These are phyloP conservation scores for Lycaon pictus DNA, from an alignment of 2,113 vertebrate genomes.

Conservation along the genomic window DNA sequence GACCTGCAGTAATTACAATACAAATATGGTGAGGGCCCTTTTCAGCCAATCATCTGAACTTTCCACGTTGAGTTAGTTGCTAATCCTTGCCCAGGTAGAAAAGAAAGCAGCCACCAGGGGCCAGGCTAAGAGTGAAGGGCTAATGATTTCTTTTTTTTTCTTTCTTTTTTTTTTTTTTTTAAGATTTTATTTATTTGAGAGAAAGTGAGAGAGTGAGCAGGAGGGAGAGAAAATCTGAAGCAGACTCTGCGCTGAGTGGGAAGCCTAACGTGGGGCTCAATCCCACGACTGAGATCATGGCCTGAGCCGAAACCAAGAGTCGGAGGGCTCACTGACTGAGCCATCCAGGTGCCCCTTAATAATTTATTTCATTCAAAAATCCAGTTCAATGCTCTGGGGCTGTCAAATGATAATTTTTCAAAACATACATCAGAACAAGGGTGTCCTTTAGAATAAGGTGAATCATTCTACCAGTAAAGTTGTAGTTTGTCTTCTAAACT, in stretches of 20 bases:
- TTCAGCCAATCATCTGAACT: slow-evolving; percentile 24
- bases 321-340: not conserved
- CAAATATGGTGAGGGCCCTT: not conserved
- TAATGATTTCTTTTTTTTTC: not conserved
- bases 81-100: not conserved
- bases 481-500: not conserved
- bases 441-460: not conserved
- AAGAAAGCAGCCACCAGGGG: not conserved
- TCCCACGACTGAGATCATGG: not conserved
- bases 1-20: not conserved
- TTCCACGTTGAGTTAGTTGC: not conserved
- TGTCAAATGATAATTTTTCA: slow-evolving; percentile 37
- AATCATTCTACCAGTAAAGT: not conserved
- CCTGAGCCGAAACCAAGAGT: not conserved
- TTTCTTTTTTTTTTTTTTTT: too few species aligned
- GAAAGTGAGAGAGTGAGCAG: not conserved
- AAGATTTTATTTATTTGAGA: not conserved
- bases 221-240: not conserved
- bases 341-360: not conserved
- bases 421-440: slow-evolving; percentile 24
- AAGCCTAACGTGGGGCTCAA: not conserved
- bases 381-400: not conserved
- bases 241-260: not conserved
- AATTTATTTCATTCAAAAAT: slow-evolving; percentile 48
- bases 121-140: not conserved